Conservation (phyloP, 1,140 invertebrate species). For the Drosophila seguyi region DNA sequence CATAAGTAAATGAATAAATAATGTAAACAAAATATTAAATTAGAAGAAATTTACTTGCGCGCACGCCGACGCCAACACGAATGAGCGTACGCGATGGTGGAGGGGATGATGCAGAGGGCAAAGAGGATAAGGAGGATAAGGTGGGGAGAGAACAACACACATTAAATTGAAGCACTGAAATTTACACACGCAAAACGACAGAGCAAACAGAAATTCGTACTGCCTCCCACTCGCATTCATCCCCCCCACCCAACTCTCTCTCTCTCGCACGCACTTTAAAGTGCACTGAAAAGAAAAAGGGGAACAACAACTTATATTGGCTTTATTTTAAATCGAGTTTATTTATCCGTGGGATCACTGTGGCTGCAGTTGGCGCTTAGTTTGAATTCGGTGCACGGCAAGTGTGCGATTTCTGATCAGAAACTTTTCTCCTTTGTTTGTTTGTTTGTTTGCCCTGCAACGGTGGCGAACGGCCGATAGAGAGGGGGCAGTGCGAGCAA, state of each 20-base stretch:
- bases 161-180: slow-evolving; percentile 74
- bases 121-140: background rate
- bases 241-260: background rate
- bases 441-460: slow-evolving; percentile 23
- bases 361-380: slow-evolving; percentile 22
- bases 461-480: slow-evolving; percentile 6
- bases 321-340: background rate
- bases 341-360: background rate
- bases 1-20: slow-evolving; percentile 83
- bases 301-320: background rate
- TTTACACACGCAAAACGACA: slow-evolving; percentile 58
- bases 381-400: slow-evolving; percentile 20
- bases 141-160: slow-evolving; percentile 22
- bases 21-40: slow-evolving; percentile 84
- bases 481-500: background rate
- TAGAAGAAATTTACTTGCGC: slow-evolving; percentile 81
- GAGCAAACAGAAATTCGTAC: slow-evolving; percentile 39
- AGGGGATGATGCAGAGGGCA: background rate
- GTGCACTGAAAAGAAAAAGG: slow-evolving; percentile 13
- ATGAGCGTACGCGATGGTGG: background rate
- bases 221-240: slow-evolving; percentile 9
- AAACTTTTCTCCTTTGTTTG: slow-evolving; percentile 14
- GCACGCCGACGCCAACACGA: slow-evolving; percentile 71
- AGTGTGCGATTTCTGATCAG: slow-evolving; percentile 29
- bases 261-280: slow-evolving; percentile 17